Percentiles rank a stretch among this genome's conserved stretches.
Conservation (phyloP, 2,797 vertebrate genomes). For the Poecile montanus region DNA sequence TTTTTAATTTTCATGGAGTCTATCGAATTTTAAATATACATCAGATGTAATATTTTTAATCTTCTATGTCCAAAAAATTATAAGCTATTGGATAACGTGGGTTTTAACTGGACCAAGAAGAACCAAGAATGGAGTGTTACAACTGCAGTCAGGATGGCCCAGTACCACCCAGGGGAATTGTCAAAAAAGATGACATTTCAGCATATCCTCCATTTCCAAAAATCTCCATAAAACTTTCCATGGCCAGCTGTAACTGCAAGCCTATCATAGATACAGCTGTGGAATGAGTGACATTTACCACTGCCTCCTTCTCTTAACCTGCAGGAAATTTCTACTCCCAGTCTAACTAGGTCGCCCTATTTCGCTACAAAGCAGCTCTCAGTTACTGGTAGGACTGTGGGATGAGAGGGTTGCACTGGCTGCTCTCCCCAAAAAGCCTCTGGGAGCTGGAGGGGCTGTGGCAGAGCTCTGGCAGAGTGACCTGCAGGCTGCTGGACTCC, state of each 20-base stretch:
- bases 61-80: not conserved
- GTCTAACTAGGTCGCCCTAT: not conserved
- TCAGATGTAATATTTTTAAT: not conserved
- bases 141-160: not conserved
- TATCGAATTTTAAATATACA: not conserved
- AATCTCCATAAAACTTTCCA: not conserved
- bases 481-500: not conserved
- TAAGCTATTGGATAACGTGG: not conserved
- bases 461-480: not conserved
- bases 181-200: not conserved
- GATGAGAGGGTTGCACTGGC: not conserved
- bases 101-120: not conserved
- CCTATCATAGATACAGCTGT: not conserved
- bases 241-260: not conserved
- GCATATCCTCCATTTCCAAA: not conserved
- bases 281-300: not conserved
- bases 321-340: not conserved
- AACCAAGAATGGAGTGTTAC: not conserved
- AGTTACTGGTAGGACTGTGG: not conserved
- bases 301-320: not conserved
- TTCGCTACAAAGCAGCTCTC: not conserved
- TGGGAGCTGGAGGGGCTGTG: fast-evolving
- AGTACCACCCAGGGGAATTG: not conserved
- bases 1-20: constrained; percentile 12
- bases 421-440: not conserved